Percentiles rank a stretch among this genome's conserved stretches.
Evolutionary conservation across 2,113 vertebrate genomes (phyloP).

Genomic region (Phyllostomus hastatus): DNA sequence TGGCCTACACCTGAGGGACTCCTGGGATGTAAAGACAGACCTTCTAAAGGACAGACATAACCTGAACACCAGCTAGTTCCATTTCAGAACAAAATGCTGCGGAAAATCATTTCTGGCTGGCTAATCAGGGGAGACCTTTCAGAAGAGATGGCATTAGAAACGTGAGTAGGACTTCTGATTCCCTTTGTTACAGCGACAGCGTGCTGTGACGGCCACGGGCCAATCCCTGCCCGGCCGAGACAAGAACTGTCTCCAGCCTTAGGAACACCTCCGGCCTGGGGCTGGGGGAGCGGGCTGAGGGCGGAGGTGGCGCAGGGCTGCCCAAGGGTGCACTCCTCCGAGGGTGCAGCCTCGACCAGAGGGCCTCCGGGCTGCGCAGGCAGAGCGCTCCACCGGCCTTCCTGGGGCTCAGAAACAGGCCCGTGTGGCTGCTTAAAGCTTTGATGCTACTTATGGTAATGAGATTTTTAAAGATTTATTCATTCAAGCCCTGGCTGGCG

Average conservation of each 20-base stretch:
- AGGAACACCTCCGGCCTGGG: not conserved
- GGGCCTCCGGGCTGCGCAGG: not conserved
- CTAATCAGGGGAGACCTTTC: not conserved
- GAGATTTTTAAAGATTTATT: not conserved
- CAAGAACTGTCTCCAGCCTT: not conserved
- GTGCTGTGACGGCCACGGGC: not conserved
- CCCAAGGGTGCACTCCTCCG: not conserved
- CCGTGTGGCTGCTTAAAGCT: not conserved
- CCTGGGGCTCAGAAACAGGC: not conserved
- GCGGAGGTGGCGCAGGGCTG: not conserved
- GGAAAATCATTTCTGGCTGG: conserved; percentile 24
- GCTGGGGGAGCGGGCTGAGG: not conserved
- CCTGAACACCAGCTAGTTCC: not conserved
- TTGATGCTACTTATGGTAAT: not conserved
- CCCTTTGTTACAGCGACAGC: not conserved
- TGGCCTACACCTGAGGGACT: not conserved
- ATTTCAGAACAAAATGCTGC: not conserved
- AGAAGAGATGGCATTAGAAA: not conserved
- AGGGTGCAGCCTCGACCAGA: not conserved
- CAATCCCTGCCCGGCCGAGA: not conserved
- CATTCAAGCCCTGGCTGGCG: too few species aligned
- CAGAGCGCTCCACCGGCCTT: not conserved
- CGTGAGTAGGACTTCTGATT: not conserved
- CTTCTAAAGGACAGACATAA: not conserved
- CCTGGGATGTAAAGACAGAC: not conserved